phyloP scores from a whole-genome alignment of 1,140 invertebrate genomes.

The Hyposmocoma kahamanoa region DNA sequence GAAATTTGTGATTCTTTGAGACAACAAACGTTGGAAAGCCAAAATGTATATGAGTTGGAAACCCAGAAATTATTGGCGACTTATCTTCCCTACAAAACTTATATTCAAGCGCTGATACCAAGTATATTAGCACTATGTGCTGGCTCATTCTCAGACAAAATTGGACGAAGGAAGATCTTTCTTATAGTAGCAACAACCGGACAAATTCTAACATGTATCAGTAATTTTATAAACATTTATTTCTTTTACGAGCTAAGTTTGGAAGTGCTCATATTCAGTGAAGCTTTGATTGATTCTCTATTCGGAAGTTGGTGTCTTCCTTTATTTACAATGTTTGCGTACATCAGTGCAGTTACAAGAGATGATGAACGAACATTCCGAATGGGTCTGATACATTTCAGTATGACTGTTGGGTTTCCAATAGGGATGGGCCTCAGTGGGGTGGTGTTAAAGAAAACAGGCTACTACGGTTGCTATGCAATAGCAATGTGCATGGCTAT shows the following conservation, averaged over 20 bases:
- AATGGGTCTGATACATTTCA: conserved; percentile 73
- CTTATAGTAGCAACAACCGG: conserved; percentile 48
- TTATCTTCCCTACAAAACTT: conserved; percentile 40
- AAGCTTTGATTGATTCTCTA: conserved; percentile 67
- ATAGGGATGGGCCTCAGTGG: conserved; percentile 64
- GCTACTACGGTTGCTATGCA: conserved; percentile 59
- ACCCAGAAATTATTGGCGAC: conserved; percentile 38
- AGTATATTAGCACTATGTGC: conserved; percentile 78
- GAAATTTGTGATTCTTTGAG: conserved; percentile 51
- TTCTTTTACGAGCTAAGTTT: conserved; percentile 66
- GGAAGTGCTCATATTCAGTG: conserved; percentile 61
- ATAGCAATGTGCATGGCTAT: conserved; percentile 38
- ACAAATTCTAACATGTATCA: conserved; percentile 53
- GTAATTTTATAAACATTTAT: conserved; percentile 67
- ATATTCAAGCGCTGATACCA: conserved; percentile 46
- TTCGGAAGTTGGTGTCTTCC: conserved; percentile 71
- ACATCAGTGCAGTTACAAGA: conserved; percentile 73
- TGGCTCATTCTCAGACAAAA: conserved; percentile 74
- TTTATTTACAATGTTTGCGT: conserved; percentile 72
- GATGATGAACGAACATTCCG: conserved; percentile 71
- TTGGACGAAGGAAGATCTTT: conserved; percentile 73
- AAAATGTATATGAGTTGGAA: conserved; percentile 48
- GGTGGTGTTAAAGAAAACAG: conserved; percentile 46
- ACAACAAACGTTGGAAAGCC: conserved; percentile 28
- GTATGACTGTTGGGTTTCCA: conserved; percentile 64